A percentile compares a stretch with the other conserved stretches of the same genome.
Evolutionary conservation across 2,113 vertebrate species (phyloP).

Genomic region (Heterotis niloticus): DNA sequence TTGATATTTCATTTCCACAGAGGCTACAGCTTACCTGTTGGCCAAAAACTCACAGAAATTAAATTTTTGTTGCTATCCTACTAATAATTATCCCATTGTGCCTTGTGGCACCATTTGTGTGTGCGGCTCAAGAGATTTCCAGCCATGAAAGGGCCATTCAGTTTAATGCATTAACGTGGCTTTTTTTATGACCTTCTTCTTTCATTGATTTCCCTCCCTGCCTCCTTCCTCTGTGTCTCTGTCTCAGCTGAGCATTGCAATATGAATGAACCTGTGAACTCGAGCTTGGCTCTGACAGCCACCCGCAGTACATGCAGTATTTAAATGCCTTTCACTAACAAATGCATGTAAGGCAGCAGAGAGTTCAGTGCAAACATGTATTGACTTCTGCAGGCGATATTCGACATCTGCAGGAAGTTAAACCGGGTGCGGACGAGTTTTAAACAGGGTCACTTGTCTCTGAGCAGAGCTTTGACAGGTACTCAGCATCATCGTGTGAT

Average conservation of each 20-base stretch:
- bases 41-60: background rate
- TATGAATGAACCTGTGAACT: background rate
- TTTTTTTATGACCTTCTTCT: background rate
- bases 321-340: background rate
- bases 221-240: background rate
- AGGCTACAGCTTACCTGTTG: too few species aligned
- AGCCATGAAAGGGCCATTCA: background rate
- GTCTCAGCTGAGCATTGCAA: background rate
- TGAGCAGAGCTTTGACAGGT: too few species aligned
- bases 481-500: too few species aligned
- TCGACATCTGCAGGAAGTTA: background rate
- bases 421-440: background rate
- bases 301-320: background rate
- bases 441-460: background rate
- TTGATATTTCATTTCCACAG: too few species aligned
- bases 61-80: conserved; percentile 6
- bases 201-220: background rate
- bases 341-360: background rate
- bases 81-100: background rate
- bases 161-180: background rate
- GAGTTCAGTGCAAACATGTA: background rate
- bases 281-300: background rate
- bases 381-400: background rate
- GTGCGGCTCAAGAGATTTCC: background rate
- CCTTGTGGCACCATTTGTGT: background rate